phyloP scores from a whole-genome alignment of 2,797 vertebrate species.

The Mormyrus proboscirostris region DNA sequence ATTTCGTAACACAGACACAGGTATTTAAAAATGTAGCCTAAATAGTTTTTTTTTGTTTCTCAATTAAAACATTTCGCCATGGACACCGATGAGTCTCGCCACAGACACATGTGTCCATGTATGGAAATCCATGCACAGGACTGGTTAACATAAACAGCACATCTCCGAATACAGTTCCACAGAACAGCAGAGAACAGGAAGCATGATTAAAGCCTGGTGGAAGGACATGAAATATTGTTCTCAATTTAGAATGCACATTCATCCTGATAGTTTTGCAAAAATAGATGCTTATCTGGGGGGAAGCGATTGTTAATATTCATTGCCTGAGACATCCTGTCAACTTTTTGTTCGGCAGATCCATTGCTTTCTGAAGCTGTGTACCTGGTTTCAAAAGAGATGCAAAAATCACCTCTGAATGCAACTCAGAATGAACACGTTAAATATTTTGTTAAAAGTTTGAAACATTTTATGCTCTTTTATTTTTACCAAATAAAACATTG shows the following conservation, averaged over 20 bases:
- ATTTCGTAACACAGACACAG: not conserved
- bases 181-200: not conserved
- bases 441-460: not conserved
- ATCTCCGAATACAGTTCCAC: not conserved
- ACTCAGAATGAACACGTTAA: not conserved
- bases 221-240: not conserved
- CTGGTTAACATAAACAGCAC: not conserved
- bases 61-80: not conserved
- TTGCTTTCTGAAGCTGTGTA: not conserved
- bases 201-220: not conserved
- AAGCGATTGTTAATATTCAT: conserved; percentile 16
- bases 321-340: conserved; percentile 12
- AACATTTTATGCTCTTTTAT: not conserved
- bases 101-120: not conserved
- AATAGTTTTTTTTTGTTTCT: not conserved
- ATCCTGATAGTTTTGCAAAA: not conserved
- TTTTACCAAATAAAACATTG: not conserved
- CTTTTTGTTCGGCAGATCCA: not conserved
- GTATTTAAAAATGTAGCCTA: not conserved
- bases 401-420: not conserved
- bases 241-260: not conserved
- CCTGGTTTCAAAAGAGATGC: not conserved
- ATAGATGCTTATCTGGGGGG: conserved; percentile 13
- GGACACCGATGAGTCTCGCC: not conserved
- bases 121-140: not conserved